Conservation (phyloP, 2,888 invertebrate species). For the Erebia palarica region DNA sequence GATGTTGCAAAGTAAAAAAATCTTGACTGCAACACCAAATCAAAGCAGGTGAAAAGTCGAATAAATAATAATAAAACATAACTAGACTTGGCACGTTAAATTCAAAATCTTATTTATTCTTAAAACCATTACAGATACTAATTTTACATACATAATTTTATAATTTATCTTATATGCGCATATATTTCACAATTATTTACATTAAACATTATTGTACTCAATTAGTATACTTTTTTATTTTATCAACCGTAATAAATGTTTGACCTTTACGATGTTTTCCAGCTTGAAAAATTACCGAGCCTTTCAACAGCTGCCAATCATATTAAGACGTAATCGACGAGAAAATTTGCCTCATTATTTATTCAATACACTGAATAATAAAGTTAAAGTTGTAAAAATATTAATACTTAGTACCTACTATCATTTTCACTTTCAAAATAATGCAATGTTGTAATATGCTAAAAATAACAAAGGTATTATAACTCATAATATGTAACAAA, state of each 20-base stretch:
- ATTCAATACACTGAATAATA: background rate
- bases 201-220: slow-evolving; percentile 77
- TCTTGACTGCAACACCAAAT: background rate
- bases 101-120: slow-evolving; percentile 79
- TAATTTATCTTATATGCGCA: slow-evolving; percentile 47
- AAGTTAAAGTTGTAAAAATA: background rate
- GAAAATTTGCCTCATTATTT: background rate
- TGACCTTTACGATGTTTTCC: slow-evolving; percentile 36
- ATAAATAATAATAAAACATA: slow-evolving; percentile 55
- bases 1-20: no score
- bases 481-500: no score
- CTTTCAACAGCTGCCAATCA: slow-evolving; percentile 1
- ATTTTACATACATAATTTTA: slow-evolving; percentile 53
- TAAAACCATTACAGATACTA: slow-evolving; percentile 66
- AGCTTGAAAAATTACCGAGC: slow-evolving; percentile 21
- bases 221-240: slow-evolving; percentile 70
- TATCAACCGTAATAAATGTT: slow-evolving; percentile 47
- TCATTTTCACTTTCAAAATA: no score
- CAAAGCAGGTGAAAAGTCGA: background rate
- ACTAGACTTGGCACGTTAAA: slow-evolving; percentile 75
- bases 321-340: background rate
- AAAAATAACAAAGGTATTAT: no score
- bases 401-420: background rate
- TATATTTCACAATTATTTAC: slow-evolving; percentile 76
- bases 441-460: no score